A percentile compares a stretch with the other conserved stretches of the same genome.
Evolutionary conservation across 2,113 vertebrate genomes (phyloP).

Genomic region (Platycercus adscitus): DNA sequence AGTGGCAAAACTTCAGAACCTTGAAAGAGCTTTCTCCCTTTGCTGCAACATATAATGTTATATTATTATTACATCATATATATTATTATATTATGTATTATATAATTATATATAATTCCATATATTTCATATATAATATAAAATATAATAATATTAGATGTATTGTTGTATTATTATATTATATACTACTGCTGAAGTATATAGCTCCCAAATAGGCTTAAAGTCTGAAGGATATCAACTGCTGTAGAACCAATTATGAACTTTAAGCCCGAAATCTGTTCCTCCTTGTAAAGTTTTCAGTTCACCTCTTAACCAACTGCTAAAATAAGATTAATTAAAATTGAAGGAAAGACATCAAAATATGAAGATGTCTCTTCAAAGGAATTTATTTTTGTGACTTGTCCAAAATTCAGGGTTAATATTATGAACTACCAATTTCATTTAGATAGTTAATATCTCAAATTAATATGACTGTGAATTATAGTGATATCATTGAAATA

Average conservation of each 20-base stretch:
- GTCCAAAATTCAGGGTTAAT: background rate
- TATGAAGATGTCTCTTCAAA: background rate
- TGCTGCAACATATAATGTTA: background rate
- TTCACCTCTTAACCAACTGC: background rate
- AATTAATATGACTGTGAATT: background rate
- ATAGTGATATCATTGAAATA: background rate
- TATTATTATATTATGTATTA: too few species aligned
- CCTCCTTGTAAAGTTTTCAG: background rate
- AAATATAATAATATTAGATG: too few species aligned
- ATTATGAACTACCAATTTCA: background rate
- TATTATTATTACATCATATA: background rate
- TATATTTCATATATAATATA: too few species aligned
- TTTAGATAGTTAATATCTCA: background rate
- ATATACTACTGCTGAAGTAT: background rate
- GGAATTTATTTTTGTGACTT: background rate
- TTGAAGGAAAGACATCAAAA: background rate
- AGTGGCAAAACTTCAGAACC: background rate
- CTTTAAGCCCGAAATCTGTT: background rate
- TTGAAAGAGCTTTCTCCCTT: background rate
- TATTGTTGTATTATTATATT: too few species aligned
- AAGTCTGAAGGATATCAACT: background rate
- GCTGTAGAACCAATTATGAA: background rate
- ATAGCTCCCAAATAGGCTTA: background rate
- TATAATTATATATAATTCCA: too few species aligned
- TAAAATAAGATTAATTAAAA: background rate